Evolutionary conservation across 23 tunicate species (phyloP).

Genomic region (Phallusia fumigata): DNA sequence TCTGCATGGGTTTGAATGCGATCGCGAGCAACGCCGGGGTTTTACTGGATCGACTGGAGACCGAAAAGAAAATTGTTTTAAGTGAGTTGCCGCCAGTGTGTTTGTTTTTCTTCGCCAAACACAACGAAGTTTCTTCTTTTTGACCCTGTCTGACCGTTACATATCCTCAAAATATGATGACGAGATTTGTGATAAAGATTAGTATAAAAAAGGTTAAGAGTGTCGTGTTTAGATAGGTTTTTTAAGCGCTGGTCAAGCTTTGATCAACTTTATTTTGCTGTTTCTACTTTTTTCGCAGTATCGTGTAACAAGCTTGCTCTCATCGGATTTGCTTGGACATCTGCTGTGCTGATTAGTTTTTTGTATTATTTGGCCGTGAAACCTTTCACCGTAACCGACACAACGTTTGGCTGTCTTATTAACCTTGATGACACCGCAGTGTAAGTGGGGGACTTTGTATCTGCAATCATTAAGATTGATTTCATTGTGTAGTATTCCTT

Average conservation of each 20-base stretch:
- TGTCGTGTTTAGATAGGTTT: too few relatives aligned
- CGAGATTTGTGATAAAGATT: too few relatives aligned
- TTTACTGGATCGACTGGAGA: background rate
- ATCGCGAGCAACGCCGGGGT: background rate
- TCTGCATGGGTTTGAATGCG: background rate
- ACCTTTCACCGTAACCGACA: constrained; percentile 5
- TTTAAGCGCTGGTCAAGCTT: too few relatives aligned
- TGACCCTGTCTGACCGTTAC: too few relatives aligned
- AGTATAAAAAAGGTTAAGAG: too few relatives aligned
- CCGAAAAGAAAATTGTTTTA: background rate
- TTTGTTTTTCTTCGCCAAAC: too few relatives aligned
- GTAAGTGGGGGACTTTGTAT: background rate
- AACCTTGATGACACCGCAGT: background rate
- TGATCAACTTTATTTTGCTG: too few relatives aligned
- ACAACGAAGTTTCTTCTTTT: too few relatives aligned
- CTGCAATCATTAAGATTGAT: too few relatives aligned
- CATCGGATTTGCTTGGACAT: background rate
- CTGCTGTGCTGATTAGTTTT: background rate
- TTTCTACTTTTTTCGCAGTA: too few relatives aligned
- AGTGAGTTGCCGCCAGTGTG: background rate
- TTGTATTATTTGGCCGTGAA: background rate
- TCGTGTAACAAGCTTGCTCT: background rate
- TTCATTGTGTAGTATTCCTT: too few relatives aligned
- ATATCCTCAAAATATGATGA: too few relatives aligned
- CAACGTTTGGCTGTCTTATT: background rate